Base-by-base conservation (phyloP, 2,888 invertebrate genomes). In the Ormyrus rosae region DNA sequence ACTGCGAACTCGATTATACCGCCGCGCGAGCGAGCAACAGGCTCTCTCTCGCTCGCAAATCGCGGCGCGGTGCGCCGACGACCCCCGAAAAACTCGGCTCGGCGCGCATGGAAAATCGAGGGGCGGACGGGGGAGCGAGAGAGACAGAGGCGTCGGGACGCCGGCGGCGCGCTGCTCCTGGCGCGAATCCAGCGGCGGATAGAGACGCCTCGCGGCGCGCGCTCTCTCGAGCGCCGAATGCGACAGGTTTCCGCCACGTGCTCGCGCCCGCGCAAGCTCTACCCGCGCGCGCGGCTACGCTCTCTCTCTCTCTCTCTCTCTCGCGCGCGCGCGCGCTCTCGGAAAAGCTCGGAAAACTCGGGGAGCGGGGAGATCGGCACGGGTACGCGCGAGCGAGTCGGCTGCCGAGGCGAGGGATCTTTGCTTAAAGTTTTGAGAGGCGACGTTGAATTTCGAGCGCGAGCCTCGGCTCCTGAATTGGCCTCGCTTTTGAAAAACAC, bases 181-280 rank as follows among this genome's bases (percentile, higher is more conserved):
- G 80, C 70, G 34, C 63, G 34, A 11, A 70, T 74, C 63, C 80
- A 75, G 63, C 46, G 19, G 19, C 34, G 46, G 11, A 50, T 10
- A 5, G 51, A 19, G 46, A 58, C 34, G 34, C 34, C 34, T 34
- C 34, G 34, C 34, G 34, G 34, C 34, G 34, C 34, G 34, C 34
- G 34, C 34, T 13, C 13, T 13, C 13, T 2, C 13, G 53, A n/a
- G 34, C 65, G 48, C 81, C 82, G 82, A 84, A 85, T 85, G 85
- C 88, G 88, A 88, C 88, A 88, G 86, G 88, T 88, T 88, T 86
- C 86, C 84, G 82, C 73, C 53, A 34, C 34, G 34, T 34, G 34
- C 53, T 58, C 51, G 74, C 34, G 84, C 83, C 19, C 56, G 72
- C 75, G 34, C 34, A 34, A 34, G 34, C 34, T 34, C 34, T 34